Evolutionary conservation across 2,888 invertebrate genomes (phyloP).

Genomic region (Drosophila borealis): DNA sequence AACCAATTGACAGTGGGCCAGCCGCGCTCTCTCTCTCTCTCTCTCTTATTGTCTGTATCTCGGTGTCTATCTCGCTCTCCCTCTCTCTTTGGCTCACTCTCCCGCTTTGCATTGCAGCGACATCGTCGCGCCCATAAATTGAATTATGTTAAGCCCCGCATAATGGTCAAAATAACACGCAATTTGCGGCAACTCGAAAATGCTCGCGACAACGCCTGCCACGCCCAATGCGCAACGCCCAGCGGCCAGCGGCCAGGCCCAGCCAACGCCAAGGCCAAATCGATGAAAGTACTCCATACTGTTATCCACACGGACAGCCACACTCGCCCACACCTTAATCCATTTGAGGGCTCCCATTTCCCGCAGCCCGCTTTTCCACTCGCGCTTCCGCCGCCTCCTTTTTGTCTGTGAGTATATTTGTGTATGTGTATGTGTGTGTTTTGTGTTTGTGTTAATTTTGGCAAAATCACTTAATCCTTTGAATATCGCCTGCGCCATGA

Average conservation of each 20-base stretch:
- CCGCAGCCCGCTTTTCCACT: too few relatives aligned
- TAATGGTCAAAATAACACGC: constrained; percentile 78
- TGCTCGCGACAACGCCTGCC: constrained; percentile 34
- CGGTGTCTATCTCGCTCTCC: not conserved
- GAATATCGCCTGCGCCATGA: constrained; percentile 54
- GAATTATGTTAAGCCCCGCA: constrained; percentile 77
- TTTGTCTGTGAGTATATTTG: constrained; percentile 16
- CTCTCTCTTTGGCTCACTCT: not conserved
- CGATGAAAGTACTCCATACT: constrained; percentile 39
- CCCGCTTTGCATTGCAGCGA: constrained; percentile 40
- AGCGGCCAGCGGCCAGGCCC: constrained; percentile 1
- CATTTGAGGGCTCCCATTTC: constrained; percentile 3
- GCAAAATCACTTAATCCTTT: constrained; percentile 79
- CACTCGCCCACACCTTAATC: constrained; percentile 12
- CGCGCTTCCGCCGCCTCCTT: not conserved
- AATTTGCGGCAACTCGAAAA: constrained; percentile 65
- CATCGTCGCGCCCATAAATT: constrained; percentile 66
- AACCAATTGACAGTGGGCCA: constrained; percentile 66
- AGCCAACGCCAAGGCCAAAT: constrained; percentile 28
- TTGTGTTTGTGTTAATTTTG: constrained; percentile 59
- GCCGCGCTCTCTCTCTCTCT: not conserved
- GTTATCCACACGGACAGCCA: not conserved
- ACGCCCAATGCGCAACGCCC: constrained; percentile 19
- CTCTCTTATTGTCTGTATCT: not conserved
- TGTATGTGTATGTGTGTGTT: too few relatives aligned